These are phyloP conservation scores for Caenorhabditis sulstoni DNA, from an alignment of 2,888 invertebrate species.

Conservation along the genomic window DNA sequence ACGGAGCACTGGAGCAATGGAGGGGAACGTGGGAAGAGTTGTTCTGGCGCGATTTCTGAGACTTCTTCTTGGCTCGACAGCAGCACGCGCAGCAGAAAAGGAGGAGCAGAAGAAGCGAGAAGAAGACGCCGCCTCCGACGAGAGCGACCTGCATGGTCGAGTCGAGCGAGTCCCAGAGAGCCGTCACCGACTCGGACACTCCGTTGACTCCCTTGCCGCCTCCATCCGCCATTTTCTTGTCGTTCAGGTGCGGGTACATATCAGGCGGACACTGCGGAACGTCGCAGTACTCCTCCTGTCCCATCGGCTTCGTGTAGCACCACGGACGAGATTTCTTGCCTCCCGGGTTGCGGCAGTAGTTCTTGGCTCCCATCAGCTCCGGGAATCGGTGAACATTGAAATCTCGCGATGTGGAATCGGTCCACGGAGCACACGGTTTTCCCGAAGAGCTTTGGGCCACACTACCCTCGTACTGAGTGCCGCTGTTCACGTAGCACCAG, in stretches of 20 bases:
- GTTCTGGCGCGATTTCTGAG: conserved; percentile 42
- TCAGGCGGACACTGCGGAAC: conserved; percentile 82
- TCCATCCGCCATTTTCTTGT: conserved; percentile 20
- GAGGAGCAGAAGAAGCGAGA: conserved; percentile 72
- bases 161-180: conserved; percentile 74
- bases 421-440: conserved; percentile 71
- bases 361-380: conserved; percentile 89
- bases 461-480: conserved; percentile 86
- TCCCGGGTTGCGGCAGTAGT: conserved; percentile 89
- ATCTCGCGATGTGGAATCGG: conserved; percentile 66
- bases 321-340: conserved; percentile 81
- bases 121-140: conserved; percentile 71
- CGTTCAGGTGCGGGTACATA: conserved; percentile 64
- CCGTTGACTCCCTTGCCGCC: conserved; percentile 27
- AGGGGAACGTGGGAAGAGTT: conserved; percentile 21
- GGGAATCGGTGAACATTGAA: conserved; percentile 86
- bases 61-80: conserved; percentile 73
- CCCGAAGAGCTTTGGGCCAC: conserved; percentile 82
- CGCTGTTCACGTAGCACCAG: conserved; percentile 90
- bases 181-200: conserved; percentile 57
- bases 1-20: conserved; percentile 58
- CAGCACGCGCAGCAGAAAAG: conserved; percentile 77
- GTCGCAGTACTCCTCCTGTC: conserved; percentile 89
- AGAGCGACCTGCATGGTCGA: conserved; percentile 73
- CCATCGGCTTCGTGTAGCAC: conserved; percentile 77